phyloP scores from a whole-genome alignment of 2,113 vertebrate species.

The Paralichthys olivaceus region DNA sequence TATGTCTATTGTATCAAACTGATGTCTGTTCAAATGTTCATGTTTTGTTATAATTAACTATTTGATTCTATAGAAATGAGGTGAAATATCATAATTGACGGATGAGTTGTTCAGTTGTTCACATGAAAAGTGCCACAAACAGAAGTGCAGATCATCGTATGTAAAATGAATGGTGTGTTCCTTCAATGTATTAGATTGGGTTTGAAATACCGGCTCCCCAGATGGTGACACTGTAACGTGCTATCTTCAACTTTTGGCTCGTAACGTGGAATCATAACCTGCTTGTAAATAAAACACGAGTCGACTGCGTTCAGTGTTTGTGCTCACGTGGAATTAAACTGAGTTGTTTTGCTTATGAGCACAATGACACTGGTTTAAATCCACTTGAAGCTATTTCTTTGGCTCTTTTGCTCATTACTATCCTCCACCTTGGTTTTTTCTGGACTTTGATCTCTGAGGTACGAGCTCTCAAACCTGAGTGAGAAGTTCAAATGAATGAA shows the following conservation, averaged over 20 bases:
- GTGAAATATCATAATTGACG: too few species aligned
- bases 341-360: neutral
- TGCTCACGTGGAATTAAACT: neutral
- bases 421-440: neutral
- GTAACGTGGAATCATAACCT: neutral
- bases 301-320: neutral
- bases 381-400: neutral
- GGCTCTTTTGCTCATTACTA: neutral
- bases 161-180: too few species aligned
- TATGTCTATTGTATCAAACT: too few species aligned
- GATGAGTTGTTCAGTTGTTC: too few species aligned
- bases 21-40: too few species aligned
- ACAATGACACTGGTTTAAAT: neutral
- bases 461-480: constrained; percentile 10
- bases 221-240: neutral
- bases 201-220: too few species aligned
- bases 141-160: too few species aligned
- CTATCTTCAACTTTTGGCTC: neutral
- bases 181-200: too few species aligned
- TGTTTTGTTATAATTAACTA: too few species aligned
- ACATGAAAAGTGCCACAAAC: too few species aligned
- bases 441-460: constrained; percentile 9
- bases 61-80: too few species aligned
- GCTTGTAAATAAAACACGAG: neutral
- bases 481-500: constrained; percentile 49